Base-by-base conservation (phyloP, 2,888 invertebrate species). In the Drosophila colorata region DNA sequence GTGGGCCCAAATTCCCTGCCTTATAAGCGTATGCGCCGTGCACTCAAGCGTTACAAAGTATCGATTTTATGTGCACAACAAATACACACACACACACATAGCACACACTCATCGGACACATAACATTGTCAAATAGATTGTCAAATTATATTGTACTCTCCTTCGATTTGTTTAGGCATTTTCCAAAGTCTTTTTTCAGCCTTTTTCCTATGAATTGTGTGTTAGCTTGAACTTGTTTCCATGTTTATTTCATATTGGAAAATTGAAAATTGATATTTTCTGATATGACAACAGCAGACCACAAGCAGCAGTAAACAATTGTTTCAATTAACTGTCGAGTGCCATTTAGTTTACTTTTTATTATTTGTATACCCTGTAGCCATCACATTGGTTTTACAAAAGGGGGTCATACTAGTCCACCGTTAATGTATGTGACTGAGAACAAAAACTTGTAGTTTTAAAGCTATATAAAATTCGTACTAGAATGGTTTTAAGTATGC, bases 201-300 rank as follows among this genome's bases (percentile, higher is more conserved):
- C 14, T 20, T 63, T 56, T 77, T 77, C 58, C 68, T 51, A 49
- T 48, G 71, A 70, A 67, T 64, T 59, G 4, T 28, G 31, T 33
- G 28, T 48, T 44, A 41, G 33, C 49, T 53, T 20, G 33, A 66
- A 33, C 59, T 78, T 78, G 74, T 69, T 73, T 49, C 66, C 53
- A 70, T 69, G 58, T 63, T 73, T 69, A 40, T 59, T 53, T 52
- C 48, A 64, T 59, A 56, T 60, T 64, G 40, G 66, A 72, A 72
- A 63, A 78, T 69, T 78, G 69, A 72, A 72, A 63, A 78, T 69
- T 78, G 69, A 72, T 79, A 79, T 74, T 77, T 65, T 75, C 20
- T 48, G 68, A 75, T 68, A 68, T 59, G 75, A 57, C 67, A 63
- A 49, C 55, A 13, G 9, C 16, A 38, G 38, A 16, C 28, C 0